Evolutionary conservation across 2,888 invertebrate genomes (phyloP).

Genomic region (Nezara viridula): DNA sequence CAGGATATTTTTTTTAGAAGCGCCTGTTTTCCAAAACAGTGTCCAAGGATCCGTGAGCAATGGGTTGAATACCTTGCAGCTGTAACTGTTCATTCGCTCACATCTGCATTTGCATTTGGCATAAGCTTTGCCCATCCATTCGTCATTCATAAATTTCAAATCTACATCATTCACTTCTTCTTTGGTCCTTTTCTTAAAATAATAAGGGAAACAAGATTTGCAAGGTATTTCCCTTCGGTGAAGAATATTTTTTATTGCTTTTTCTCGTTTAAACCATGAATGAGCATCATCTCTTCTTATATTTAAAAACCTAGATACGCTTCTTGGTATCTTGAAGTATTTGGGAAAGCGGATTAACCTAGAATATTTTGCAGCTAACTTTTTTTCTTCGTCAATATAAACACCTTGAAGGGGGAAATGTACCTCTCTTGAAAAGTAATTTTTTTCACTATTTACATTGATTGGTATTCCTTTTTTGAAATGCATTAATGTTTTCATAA

Average conservation of each 20-base stretch:
- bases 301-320: not conserved
- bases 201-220: not conserved
- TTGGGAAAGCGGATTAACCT: not conserved
- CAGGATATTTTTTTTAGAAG: not conserved
- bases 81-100: not conserved
- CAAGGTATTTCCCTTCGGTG: constrained; percentile 17
- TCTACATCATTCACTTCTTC: not conserved
- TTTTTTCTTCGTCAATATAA: not conserved
- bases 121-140: not conserved
- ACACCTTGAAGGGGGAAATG: not conserved
- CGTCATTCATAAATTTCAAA: not conserved
- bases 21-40: not conserved
- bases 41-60: not conserved
- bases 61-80: not conserved
- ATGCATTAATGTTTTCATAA: not conserved
- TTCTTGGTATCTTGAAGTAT: not conserved
- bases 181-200: not conserved
- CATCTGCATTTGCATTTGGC: not conserved
- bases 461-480: not conserved
- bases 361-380: not conserved
- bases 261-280: not conserved
- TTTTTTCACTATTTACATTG: not conserved
- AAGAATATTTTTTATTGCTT: not conserved
- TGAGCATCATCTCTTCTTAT: not conserved
- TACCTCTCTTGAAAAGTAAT: not conserved